A percentile compares a stretch with the other conserved stretches of the same genome.
These are phyloP conservation scores for Camponotus floridanus DNA, from an alignment of 1,140 invertebrate genomes.

Conservation along the genomic window DNA sequence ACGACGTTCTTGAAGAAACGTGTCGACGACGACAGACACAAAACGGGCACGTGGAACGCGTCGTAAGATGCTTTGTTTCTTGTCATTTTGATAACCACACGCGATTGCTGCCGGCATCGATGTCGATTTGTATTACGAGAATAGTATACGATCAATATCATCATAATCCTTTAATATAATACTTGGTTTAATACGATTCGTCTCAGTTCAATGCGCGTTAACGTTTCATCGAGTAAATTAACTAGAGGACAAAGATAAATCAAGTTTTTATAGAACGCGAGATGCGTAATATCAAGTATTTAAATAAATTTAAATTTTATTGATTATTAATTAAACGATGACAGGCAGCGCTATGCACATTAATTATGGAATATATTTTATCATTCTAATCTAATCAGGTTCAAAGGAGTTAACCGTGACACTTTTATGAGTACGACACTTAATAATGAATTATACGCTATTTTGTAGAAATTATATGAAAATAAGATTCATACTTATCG, in stretches of 20 bases:
- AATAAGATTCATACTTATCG: not conserved
- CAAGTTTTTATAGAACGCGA: not conserved
- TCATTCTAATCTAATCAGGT: not conserved
- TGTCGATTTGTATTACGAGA: constrained; percentile 37
- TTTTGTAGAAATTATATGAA: constrained; percentile 5
- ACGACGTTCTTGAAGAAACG: constrained; percentile 42
- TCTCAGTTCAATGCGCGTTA: constrained; percentile 38
- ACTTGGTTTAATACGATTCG: constrained; percentile 43
- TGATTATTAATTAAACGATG: not conserved
- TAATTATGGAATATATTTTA: not conserved
- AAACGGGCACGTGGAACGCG: constrained; percentile 19
- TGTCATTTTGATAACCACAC: constrained; percentile 48
- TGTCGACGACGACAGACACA: not conserved
- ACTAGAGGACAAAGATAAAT: not conserved
- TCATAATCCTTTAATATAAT: constrained; percentile 30
- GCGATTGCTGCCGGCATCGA: constrained; percentile 38
- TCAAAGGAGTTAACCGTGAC: not conserved
- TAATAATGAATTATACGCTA: not conserved
- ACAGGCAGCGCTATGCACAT: not conserved
- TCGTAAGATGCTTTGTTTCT: constrained; percentile 37
- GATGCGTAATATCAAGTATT: not conserved
- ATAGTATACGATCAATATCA: constrained; percentile 45
- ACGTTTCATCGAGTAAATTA: constrained; percentile 1
- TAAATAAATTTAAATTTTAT: not conserved
- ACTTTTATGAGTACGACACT: not conserved